Percentiles rank a stretch among this genome's conserved stretches.
phyloP scores from a whole-genome alignment of 2,888 invertebrate species.

The Mythimna albipuncta region DNA sequence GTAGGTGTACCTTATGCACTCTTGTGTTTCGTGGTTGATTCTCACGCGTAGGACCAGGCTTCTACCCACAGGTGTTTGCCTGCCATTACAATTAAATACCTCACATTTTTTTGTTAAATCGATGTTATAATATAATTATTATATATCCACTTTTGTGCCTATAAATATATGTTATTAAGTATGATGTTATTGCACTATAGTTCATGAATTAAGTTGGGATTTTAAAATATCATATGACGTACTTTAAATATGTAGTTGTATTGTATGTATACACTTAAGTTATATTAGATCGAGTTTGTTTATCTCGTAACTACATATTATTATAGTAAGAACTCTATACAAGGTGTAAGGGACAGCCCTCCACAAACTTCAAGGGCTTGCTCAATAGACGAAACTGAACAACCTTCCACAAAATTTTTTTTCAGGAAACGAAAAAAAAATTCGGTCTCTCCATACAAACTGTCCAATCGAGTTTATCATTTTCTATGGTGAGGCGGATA shows the following conservation, averaged over 20 bases:
- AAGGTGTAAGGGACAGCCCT: too few relatives aligned
- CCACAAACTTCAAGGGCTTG: too few relatives aligned
- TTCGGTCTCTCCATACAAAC: too few relatives aligned
- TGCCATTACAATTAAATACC: conserved; percentile 68
- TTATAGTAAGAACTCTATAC: conserved; percentile 89
- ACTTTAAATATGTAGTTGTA: conserved; percentile 81
- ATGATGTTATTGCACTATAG: conserved; percentile 84
- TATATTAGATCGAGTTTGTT: conserved; percentile 87
- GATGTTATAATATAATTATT: conserved; percentile 80
- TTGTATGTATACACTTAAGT: conserved; percentile 82
- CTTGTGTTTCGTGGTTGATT: conserved; percentile 68
- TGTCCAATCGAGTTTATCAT: too few relatives aligned
- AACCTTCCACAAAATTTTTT: too few relatives aligned
- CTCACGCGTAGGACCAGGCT: conserved; percentile 47
- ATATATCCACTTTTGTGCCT: conserved; percentile 87
- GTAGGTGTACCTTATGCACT: conserved; percentile 83
- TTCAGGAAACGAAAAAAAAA: too few relatives aligned
- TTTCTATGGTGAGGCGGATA: too few relatives aligned
- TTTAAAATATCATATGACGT: conserved; percentile 78
- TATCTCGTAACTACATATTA: conserved; percentile 85
- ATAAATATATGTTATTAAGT: conserved; percentile 79
- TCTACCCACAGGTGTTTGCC: conserved; percentile 40
- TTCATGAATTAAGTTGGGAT: conserved; percentile 83
- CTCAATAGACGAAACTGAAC: too few relatives aligned
- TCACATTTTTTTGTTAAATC: conserved; percentile 80